These are phyloP conservation scores for Dasypus novemcinctus DNA, from an alignment of 2,113 vertebrate genomes.

Conservation along the genomic window DNA sequence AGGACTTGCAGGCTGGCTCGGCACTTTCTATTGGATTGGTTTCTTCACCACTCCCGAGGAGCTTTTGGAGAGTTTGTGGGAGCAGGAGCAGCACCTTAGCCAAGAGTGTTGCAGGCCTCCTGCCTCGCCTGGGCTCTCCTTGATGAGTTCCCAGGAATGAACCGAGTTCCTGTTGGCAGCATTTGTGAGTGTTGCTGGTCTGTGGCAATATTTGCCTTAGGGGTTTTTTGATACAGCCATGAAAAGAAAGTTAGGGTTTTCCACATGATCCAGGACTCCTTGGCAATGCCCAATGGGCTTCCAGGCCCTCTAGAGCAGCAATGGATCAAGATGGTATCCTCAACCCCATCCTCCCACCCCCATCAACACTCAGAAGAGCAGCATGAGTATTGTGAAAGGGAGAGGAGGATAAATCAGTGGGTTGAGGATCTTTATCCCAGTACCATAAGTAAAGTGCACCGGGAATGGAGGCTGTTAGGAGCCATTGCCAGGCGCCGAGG, in stretches of 20 bases:
- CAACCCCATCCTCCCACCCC: too few species aligned
- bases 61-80: background rate
- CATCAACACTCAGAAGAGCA: conserved; percentile 31
- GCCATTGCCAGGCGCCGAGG: conserved; percentile 51
- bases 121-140: background rate
- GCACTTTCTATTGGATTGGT: background rate
- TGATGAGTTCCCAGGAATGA: background rate
- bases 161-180: background rate
- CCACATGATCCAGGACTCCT: background rate
- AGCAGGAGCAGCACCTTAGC: conserved; percentile 21
- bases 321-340: background rate
- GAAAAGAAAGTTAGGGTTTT: background rate
- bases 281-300: conserved; percentile 27
- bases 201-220: background rate
- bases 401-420: conserved; percentile 43
- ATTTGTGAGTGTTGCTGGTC: background rate
- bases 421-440: conserved; percentile 74
- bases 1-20: background rate
- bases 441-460: conserved; percentile 86
- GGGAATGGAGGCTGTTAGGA: conserved; percentile 68
- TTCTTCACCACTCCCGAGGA: background rate
- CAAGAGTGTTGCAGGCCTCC: background rate
- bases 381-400: conserved; percentile 1
- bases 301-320: background rate
- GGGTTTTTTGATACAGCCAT: background rate